A percentile compares a stretch with the other conserved stretches of the same genome.
phyloP scores from a whole-genome alignment of 2,888 invertebrate genomes.

The Machimus rusticus region DNA sequence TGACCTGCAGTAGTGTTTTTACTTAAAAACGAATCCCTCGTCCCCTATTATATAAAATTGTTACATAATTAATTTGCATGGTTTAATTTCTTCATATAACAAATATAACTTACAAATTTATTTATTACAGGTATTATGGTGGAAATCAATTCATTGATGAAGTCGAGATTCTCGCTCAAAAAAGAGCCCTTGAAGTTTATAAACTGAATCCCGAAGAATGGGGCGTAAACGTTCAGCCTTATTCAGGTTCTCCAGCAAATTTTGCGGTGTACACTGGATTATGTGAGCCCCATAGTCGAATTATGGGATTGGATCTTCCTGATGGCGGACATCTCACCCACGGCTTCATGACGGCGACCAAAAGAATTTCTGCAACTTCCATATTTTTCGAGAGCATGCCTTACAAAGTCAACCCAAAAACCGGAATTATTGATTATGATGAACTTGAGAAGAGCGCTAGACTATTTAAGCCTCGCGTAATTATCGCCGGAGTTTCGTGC shows the following conservation, averaged over 20 bases:
- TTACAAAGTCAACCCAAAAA: conserved; percentile 85
- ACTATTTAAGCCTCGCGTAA: conserved; percentile 89
- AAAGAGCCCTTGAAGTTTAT: conserved; percentile 85
- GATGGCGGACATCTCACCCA: conserved; percentile 97
- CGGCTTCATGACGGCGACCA: conserved; percentile 87
- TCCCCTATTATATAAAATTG: background rate
- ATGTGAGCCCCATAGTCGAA: conserved; percentile 90
- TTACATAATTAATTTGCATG: background rate
- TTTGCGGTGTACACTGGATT: conserved; percentile 94
- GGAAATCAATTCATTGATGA: conserved; percentile 96
- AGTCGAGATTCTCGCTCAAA: conserved; percentile 88
- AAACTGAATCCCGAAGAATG: conserved; percentile 83
- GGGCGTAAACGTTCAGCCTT: conserved; percentile 98
- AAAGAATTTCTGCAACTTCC: conserved; percentile 95
- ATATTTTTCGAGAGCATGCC: conserved; percentile 99
- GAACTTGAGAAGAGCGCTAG: conserved; percentile 80
- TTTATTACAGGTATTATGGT: conserved; percentile 85
- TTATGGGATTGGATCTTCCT: conserved; percentile 95
- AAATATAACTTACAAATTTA: background rate
- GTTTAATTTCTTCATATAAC: background rate
- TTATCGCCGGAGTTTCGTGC: conserved; percentile 94
- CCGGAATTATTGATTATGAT: conserved; percentile 94
- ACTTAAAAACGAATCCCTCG: too few relatives aligned
- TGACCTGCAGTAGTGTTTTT: too few relatives aligned
- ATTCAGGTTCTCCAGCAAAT: conserved; percentile 95